Conservation (phyloP, 2,113 vertebrate genomes). For the Phalacrocorax brasilianus region DNA sequence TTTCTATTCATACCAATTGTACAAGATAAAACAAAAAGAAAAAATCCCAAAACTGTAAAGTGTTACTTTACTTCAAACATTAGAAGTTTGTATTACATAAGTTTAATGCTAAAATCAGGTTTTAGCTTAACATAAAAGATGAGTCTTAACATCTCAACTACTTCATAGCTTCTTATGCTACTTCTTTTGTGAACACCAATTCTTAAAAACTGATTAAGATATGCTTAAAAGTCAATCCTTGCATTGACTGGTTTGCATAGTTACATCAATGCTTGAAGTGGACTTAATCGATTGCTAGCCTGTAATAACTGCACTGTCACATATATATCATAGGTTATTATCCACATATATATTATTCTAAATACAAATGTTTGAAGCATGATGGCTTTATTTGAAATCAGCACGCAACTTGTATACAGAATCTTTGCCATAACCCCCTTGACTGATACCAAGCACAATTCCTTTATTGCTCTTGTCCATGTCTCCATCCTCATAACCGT, state of each 20-base stretch:
- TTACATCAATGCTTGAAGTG: background rate
- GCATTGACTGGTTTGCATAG: background rate
- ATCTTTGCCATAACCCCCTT: background rate
- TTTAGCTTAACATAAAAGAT: background rate
- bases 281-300: background rate
- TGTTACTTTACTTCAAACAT: background rate
- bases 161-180: background rate
- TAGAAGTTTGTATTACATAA: background rate
- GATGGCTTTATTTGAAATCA: background rate
- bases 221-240: background rate
- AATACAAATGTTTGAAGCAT: background rate
- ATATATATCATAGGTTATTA: background rate
- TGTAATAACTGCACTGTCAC: background rate
- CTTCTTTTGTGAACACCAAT: background rate
- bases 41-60: background rate
- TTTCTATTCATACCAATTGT: background rate
- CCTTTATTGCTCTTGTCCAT: background rate
- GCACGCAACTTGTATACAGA: background rate
- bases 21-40: background rate
- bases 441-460: background rate
- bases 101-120: background rate
- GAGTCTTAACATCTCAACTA: background rate
- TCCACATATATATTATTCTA: background rate
- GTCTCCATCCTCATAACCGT: background rate
- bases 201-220: background rate